These are phyloP conservation scores for Microchrysa polita DNA, from an alignment of 2,888 invertebrate genomes.

Conservation along the genomic window DNA sequence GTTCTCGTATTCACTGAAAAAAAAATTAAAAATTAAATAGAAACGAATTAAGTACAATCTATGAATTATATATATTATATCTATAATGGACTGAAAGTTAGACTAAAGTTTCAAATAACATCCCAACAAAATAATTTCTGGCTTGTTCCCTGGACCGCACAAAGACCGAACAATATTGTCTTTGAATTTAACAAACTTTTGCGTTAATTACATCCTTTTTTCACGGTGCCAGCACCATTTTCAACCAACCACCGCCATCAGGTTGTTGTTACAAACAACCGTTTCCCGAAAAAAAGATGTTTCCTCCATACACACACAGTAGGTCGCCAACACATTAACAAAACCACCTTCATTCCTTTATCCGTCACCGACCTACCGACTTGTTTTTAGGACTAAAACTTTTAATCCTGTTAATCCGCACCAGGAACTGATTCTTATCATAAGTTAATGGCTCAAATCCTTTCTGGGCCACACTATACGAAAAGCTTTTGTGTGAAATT, in stretches of 20 bases:
- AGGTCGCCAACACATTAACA: not conserved
- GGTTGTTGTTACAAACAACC: not conserved
- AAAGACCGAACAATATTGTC: not conserved
- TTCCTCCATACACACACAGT: not conserved
- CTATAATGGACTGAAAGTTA: too few relatives aligned
- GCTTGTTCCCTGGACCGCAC: too few relatives aligned
- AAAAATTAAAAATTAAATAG: not conserved
- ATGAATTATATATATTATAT: too few relatives aligned
- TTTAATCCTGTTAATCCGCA: constrained; percentile 16
- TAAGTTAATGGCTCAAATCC: constrained; percentile 33
- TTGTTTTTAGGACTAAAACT: not conserved
- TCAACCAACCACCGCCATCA: not conserved
- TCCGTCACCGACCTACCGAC: not conserved
- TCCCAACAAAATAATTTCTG: too few relatives aligned
- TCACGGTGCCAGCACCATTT: not conserved
- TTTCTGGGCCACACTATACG: constrained; percentile 18
- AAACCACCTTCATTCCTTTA: not conserved
- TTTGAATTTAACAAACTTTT: constrained; percentile 4
- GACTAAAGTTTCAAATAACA: too few relatives aligned
- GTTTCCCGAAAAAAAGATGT: constrained; percentile 8
- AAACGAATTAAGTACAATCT: not conserved
- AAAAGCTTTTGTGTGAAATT: constrained; percentile 18
- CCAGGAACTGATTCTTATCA: constrained; percentile 35
- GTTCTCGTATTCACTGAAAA: constrained; percentile 63
- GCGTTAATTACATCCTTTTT: constrained; percentile 8